Conservation (phyloP, 1,140 invertebrate genomes). For the Sitobion miscanthi region DNA sequence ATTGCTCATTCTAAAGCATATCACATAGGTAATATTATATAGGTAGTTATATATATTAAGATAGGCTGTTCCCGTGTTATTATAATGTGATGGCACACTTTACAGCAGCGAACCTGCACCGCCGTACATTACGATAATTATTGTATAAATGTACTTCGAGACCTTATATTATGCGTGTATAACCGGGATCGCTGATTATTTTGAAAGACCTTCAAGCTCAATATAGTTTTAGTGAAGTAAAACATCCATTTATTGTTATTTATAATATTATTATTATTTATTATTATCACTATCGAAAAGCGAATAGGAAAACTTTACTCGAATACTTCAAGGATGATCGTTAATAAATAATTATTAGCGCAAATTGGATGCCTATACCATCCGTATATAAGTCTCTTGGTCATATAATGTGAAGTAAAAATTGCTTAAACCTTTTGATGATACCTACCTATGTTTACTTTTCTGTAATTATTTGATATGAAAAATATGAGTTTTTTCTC, state of each 20-base stretch:
- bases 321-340: not conserved
- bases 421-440: not conserved
- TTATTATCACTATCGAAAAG: not conserved
- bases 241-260: constrained; percentile 1
- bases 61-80: not conserved
- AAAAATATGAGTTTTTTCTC: too few species aligned
- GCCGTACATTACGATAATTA: not conserved
- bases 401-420: too few species aligned
- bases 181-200: not conserved
- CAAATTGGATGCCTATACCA: not conserved
- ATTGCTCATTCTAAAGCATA: not conserved
- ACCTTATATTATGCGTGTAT: not conserved
- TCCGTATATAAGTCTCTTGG: not conserved
- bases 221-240: constrained; percentile 30
- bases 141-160: constrained; percentile 23
- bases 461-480: too few species aligned
- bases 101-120: not conserved
- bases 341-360: constrained; percentile 30
- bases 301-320: not conserved
- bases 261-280: constrained; percentile 2
- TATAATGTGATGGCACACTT: not conserved
- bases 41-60: not conserved
- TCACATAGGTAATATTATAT: not conserved
- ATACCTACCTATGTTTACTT: too few species aligned
- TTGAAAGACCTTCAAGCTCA: constrained; percentile 8